These are phyloP conservation scores for Haemorhous mexicanus DNA, from an alignment of 2,113 vertebrate genomes.

Conservation along the genomic window DNA sequence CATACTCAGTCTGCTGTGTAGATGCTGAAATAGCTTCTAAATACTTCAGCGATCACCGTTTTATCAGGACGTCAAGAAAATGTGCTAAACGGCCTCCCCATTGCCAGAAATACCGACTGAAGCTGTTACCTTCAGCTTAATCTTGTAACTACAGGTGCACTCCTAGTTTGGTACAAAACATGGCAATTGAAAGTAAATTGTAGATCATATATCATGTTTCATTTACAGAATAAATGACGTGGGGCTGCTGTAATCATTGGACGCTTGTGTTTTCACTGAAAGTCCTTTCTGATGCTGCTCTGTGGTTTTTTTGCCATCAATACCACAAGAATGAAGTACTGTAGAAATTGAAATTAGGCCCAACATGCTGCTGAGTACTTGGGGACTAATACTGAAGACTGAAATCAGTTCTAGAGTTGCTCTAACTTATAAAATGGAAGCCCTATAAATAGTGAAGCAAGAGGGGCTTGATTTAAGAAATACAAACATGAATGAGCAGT, in stretches of 20 bases:
- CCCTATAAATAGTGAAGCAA: constrained; percentile 43
- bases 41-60: constrained; percentile 23
- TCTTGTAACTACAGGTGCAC: constrained; percentile 7
- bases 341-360: constrained; percentile 53
- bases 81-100: constrained; percentile 40
- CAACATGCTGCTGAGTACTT: constrained; percentile 53
- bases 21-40: constrained; percentile 36
- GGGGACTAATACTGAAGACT: constrained; percentile 64
- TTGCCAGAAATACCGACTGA: constrained; percentile 51
- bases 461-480: constrained; percentile 60
- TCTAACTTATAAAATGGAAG: constrained; percentile 57
- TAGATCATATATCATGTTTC: constrained; percentile 25
- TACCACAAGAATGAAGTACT: constrained; percentile 59
- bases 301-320: constrained; percentile 35
- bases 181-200: constrained; percentile 48
- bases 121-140: constrained; percentile 50
- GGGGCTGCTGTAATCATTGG: constrained; percentile 61
- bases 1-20: background rate
- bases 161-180: constrained; percentile 12
- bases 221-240: constrained; percentile 45
- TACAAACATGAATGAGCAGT: constrained; percentile 54
- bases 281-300: constrained; percentile 57
- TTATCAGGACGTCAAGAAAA: constrained; percentile 51
- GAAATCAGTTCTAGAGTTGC: constrained; percentile 61
- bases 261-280: constrained; percentile 47